Evolutionary conservation across 1,140 invertebrate species (phyloP), one percentile per base, ranked within the genome.

Genomic region (Telenomus remus): DNA sequence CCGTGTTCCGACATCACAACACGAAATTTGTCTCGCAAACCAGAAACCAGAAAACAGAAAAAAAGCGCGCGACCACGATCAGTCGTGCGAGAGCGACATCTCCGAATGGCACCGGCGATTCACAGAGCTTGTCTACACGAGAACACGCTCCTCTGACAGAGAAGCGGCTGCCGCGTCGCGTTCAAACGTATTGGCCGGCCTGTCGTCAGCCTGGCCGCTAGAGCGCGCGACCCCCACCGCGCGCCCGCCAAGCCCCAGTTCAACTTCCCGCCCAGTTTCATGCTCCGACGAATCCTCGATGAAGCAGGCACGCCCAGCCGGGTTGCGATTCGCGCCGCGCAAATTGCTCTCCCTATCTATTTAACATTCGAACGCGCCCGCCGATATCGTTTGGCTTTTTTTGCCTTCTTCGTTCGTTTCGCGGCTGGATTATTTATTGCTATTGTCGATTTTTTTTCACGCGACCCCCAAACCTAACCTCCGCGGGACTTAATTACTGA

Each of bases 291-390:
- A 85, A 84, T 84, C 75, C 1, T 34, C 8, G 2, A 0, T 11
- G 0, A 0, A 10, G n/a, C 0, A 2, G 78, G 0, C 74, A 83
- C 85, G 85, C 85, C 86, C 64, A 42, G 5, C 7, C 9, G 1
- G 0, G 10, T 73, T 49, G 16, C 60, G 49, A 87, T 88, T 87
- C 85, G 86, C 46, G 7, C 60, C 9, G 60, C 10, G 13, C 53
- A 84, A 86, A 87, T 86, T 86, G 85, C 84, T 87, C 85, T 82
- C 9, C 37, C 83, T 86, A 84, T 87, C 83, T 86, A 84, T 87
- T 87, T 86, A 86, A 84, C 85, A 84, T 85, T 87, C 83, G 84
- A 85, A 84, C 81, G 80, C 83, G 79, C 81, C 81, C 82, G 84
- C 19, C 19, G 19, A 27, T 27, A 85, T 85, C 82, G 82, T 72